These are phyloP conservation scores for Drosophila lutescens DNA, from an alignment of 2,888 invertebrate species.

Conservation along the genomic window DNA sequence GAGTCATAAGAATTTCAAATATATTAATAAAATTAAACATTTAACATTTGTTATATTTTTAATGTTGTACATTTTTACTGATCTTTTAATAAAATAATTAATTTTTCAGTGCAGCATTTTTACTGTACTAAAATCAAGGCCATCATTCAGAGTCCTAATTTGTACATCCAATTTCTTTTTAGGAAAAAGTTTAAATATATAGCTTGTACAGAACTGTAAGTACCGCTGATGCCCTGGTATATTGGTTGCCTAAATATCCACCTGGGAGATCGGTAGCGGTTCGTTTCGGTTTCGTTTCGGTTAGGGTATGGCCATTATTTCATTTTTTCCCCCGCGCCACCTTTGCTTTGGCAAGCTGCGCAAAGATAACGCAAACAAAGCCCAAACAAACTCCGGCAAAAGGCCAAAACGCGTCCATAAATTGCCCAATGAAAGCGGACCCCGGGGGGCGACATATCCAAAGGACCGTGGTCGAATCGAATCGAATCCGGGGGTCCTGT, in stretches of 20 bases:
- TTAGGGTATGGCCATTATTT: slow-evolving; percentile 46
- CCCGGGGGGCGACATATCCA: slow-evolving; percentile 29
- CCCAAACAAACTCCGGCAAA: slow-evolving; percentile 54
- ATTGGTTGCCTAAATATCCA: slow-evolving; percentile 13
- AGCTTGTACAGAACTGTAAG: background rate
- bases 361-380: slow-evolving; percentile 58
- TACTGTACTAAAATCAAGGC: no score
- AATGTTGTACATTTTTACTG: no score
- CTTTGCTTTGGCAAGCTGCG: no score
- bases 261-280: slow-evolving; percentile 15
- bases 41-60: no score
- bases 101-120: no score
- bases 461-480: slow-evolving; percentile 12
- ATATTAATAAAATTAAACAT: no score
- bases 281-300: background rate
- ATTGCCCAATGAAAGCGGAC: slow-evolving; percentile 59
- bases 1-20: no score
- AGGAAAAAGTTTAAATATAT: background rate
- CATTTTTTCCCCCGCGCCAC: slow-evolving; percentile 58
- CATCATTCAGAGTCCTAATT: no score
- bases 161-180: background rate
- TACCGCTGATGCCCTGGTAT: background rate
- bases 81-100: no score
- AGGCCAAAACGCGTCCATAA: slow-evolving; percentile 71
- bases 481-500: background rate